A percentile compares a stretch with the other conserved stretches of the same genome.
Evolutionary conservation across 2,113 vertebrate species (phyloP).

Genomic region (Chinchilla lanigera): DNA sequence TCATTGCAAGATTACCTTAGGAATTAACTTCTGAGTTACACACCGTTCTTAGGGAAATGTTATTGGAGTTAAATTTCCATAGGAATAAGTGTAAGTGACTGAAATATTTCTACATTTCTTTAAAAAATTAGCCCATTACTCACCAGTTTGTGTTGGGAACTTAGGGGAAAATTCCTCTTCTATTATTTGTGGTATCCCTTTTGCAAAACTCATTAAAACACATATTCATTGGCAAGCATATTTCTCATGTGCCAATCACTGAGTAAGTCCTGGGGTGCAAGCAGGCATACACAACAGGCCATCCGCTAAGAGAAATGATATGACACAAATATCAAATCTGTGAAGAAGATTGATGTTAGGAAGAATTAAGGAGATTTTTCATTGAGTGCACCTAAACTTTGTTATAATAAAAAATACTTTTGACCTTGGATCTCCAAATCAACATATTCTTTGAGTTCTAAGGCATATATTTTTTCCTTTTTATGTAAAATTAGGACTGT

Average conservation of each 20-base stretch:
- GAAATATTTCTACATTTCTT: background rate
- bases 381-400: background rate
- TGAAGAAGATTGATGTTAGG: background rate
- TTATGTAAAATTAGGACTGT: background rate
- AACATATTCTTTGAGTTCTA: background rate
- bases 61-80: background rate
- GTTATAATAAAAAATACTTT: background rate
- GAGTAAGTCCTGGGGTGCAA: background rate
- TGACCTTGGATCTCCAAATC: background rate
- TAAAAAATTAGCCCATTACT: background rate
- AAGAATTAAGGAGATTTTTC: background rate
- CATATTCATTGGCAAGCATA: background rate
- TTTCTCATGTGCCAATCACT: background rate
- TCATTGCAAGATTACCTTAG: constrained; percentile 56
- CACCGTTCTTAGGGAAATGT: background rate
- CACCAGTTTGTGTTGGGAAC: background rate
- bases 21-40: constrained; percentile 37
- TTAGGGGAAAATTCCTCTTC: background rate
- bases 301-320: background rate
- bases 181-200: background rate
- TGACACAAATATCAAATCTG: background rate
- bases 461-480: background rate
- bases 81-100: background rate
- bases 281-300: background rate
- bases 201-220: background rate